These are phyloP conservation scores for Campoplex nolae DNA, from an alignment of 2,888 invertebrate genomes.

Conservation along the genomic window DNA sequence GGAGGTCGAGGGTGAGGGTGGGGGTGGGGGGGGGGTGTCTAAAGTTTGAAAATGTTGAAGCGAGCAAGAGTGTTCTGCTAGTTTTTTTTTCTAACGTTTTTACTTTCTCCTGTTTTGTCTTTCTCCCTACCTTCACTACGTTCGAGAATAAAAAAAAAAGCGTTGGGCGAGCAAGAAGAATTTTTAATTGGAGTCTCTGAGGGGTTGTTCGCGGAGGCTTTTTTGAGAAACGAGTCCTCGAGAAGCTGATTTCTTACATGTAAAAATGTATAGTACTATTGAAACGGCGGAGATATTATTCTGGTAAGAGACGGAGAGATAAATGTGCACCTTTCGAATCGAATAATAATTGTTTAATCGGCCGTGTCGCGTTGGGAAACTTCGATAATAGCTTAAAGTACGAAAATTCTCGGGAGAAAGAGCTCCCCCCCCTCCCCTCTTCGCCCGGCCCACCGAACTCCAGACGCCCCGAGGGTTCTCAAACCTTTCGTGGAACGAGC, in stretches of 20 bases:
- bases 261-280: conserved; percentile 26
- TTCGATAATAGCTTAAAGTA: conserved; percentile 80
- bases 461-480: conserved; percentile 53
- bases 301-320: conserved; percentile 45
- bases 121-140: not conserved
- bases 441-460: conserved; percentile 51
- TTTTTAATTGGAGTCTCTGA: conserved; percentile 70
- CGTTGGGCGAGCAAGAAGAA: conserved; percentile 48
- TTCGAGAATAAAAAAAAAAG: conserved; percentile 36
- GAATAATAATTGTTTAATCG: conserved; percentile 83
- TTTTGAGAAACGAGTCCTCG: conserved; percentile 49
- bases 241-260: not conserved
- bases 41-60: conserved; percentile 51
- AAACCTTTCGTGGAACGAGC: conserved; percentile 38
- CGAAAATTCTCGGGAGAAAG: conserved; percentile 74
- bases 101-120: conserved; percentile 6
- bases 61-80: conserved; percentile 21
- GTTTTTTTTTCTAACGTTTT: not conserved
- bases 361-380: conserved; percentile 78
- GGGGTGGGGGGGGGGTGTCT: not conserved
- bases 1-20: not conserved
- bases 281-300: conserved; percentile 35
- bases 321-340: conserved; percentile 70
- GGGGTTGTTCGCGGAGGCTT: conserved; percentile 61
- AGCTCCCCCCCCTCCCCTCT: not conserved